These are phyloP conservation scores for Arothron firmamentum DNA, from an alignment of 2,113 vertebrate genomes.

Conservation along the genomic window DNA sequence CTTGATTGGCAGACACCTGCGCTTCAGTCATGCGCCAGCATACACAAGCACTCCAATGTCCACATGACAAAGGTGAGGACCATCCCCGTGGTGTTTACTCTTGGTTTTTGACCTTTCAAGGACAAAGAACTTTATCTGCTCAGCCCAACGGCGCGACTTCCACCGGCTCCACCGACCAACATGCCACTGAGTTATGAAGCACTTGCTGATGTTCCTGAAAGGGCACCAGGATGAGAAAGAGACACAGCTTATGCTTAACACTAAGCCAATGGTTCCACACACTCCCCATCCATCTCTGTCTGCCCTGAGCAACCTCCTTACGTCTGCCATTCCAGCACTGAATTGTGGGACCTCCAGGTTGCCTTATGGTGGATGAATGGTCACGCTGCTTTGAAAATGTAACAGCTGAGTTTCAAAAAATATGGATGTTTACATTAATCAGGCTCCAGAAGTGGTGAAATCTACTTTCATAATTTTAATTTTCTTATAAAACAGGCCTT, in stretches of 20 bases:
- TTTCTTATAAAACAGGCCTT: too few species aligned
- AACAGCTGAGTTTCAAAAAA: conserved; percentile 23
- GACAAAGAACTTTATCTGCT: conserved; percentile 66
- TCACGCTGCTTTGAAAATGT: conserved; percentile 13
- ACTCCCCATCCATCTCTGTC: conserved; percentile 73
- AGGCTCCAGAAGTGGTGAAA: too few species aligned
- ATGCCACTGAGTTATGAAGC: conserved; percentile 65
- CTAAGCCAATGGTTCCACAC: conserved; percentile 56
- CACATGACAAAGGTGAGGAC: conserved; percentile 40
- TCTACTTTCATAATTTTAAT: too few species aligned
- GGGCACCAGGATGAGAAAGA: conserved; percentile 58
- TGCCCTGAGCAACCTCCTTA: conserved; percentile 39
- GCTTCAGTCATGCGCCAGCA: conserved; percentile 1
- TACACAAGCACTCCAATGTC: conserved; percentile 26
- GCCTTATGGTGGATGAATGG: conserved; percentile 32
- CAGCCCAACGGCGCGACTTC: conserved; percentile 45
- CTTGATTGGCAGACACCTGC: conserved; percentile 12
- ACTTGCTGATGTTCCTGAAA: conserved; percentile 63
- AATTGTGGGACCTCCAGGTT: conserved; percentile 22
- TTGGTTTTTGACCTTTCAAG: conserved; percentile 63
- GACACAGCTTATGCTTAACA: conserved; percentile 56
- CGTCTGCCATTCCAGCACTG: conserved; percentile 32
- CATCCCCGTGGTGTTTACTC: conserved; percentile 47
- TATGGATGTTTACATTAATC: not conserved
- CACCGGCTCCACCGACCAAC: conserved; percentile 35